Evolutionary conservation across 2,888 invertebrate species (phyloP).

Genomic region (Drosophila formosana): DNA sequence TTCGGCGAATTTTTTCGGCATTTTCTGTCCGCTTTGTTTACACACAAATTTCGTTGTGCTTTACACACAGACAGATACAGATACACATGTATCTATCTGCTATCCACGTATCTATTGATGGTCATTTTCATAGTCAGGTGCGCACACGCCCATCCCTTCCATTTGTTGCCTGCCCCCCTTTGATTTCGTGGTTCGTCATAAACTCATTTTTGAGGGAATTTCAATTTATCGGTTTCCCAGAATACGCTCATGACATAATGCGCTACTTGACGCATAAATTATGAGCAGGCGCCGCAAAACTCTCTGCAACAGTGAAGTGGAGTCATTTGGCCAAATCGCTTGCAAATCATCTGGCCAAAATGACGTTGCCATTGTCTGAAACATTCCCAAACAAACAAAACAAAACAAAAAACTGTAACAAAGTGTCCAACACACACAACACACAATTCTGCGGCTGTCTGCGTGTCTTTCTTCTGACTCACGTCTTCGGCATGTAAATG

Average conservation of each 20-base stretch:
- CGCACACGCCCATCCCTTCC: constrained; percentile 45
- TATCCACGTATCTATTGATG: constrained; percentile 43
- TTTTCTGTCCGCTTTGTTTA: constrained; percentile 52
- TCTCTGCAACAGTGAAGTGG: constrained; percentile 8
- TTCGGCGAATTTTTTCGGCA: constrained; percentile 52
- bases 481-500: constrained; percentile 76
- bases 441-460: constrained; percentile 33
- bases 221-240: constrained; percentile 51
- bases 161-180: not conserved
- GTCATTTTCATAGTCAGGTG: constrained; percentile 72
- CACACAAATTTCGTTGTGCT: constrained; percentile 22
- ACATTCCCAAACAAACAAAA: constrained; percentile 10
- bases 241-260: constrained; percentile 72
- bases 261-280: constrained; percentile 58
- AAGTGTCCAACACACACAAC: constrained; percentile 36
- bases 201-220: constrained; percentile 56
- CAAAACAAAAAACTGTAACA: constrained; percentile 48
- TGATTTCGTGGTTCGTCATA: constrained; percentile 59
- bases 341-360: constrained; percentile 38
- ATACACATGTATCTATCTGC: constrained; percentile 1
- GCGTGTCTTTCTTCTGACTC: constrained; percentile 62
- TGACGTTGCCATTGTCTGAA: constrained; percentile 30
- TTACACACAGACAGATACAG: constrained; percentile 16
- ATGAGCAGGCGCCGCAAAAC: constrained; percentile 38
- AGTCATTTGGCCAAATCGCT: constrained; percentile 18